Conservation (phyloP, 2,797 vertebrate genomes). For the Cygnus olor region DNA sequence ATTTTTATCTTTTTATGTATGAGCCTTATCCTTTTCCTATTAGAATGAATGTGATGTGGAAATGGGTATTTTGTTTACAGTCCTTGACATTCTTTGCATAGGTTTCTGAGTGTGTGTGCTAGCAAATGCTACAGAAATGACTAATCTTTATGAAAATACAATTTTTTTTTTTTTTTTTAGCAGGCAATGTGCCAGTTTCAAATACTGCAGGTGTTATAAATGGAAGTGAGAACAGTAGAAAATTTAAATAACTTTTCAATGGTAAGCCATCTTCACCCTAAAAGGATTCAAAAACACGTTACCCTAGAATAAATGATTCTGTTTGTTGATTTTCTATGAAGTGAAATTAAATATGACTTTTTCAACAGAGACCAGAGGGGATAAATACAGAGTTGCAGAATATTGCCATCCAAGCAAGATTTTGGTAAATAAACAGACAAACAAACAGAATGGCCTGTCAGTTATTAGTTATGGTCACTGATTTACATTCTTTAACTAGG, state of each 20-base stretch:
- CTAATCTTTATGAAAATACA: not conserved
- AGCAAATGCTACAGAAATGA: not conserved
- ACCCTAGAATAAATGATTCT: not conserved
- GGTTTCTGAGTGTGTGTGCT: not conserved
- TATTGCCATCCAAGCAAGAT: not conserved
- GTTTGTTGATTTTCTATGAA: not conserved
- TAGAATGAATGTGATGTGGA: not conserved
- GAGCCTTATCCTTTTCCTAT: not conserved
- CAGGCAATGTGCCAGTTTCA: not conserved
- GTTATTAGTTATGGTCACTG: not conserved
- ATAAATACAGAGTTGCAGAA: not conserved
- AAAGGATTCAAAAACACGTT: not conserved
- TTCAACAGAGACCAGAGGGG: not conserved
- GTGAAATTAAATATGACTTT: not conserved
- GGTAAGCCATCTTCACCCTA: not conserved
- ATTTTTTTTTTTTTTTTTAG: not conserved
- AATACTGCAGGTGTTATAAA: constrained; percentile 2
- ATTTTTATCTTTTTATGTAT: not conserved
- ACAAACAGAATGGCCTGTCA: not conserved
- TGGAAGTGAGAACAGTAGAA: not conserved
- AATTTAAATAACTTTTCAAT: not conserved
- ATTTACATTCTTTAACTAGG: not conserved
- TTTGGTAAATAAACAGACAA: not conserved
- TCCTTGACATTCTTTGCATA: not conserved
- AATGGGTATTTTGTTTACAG: not conserved